A percentile compares a stretch with the other conserved stretches of the same genome.
These are phyloP conservation scores for Cantharis rustica DNA, from an alignment of 2,888 invertebrate genomes.

Conservation along the genomic window DNA sequence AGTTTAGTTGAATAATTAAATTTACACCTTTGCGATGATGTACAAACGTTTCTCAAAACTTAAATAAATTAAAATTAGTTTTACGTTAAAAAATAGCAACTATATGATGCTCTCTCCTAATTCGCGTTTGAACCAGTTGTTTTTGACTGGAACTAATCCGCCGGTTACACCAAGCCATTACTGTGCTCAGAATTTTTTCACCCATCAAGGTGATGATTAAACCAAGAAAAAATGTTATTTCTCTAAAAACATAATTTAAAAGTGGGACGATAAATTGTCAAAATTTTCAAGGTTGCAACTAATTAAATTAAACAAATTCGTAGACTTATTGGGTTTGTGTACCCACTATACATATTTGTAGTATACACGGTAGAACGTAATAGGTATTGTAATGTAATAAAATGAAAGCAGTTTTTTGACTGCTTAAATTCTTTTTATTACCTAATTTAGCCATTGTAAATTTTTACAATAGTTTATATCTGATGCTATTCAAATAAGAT, in stretches of 20 bases:
- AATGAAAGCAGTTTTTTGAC: not conserved
- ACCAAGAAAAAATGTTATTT: not conserved
- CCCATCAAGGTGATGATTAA: no score
- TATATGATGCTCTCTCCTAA: no score
- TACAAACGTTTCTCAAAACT: not conserved
- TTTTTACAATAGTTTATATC: not conserved
- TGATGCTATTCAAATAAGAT: not conserved
- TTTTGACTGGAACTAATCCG: no score
- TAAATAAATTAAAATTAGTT: not conserved
- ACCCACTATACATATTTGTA: not conserved
- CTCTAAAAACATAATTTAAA: not conserved
- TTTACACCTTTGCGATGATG: not conserved
- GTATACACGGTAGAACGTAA: not conserved
- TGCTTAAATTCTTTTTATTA: not conserved
- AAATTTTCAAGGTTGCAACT: not conserved
- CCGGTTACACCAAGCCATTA: not conserved
- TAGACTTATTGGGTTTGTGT: not conserved
- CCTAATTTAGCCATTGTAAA: not conserved
- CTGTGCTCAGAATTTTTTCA: no score
- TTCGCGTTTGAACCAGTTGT: no score
- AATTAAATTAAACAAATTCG: not conserved
- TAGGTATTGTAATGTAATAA: not conserved
- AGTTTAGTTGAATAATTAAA: not conserved
- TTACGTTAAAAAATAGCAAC: not conserved
- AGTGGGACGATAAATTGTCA: not conserved